Conservation (phyloP, 2,113 vertebrate species). For the Hemicordylus capensis region DNA sequence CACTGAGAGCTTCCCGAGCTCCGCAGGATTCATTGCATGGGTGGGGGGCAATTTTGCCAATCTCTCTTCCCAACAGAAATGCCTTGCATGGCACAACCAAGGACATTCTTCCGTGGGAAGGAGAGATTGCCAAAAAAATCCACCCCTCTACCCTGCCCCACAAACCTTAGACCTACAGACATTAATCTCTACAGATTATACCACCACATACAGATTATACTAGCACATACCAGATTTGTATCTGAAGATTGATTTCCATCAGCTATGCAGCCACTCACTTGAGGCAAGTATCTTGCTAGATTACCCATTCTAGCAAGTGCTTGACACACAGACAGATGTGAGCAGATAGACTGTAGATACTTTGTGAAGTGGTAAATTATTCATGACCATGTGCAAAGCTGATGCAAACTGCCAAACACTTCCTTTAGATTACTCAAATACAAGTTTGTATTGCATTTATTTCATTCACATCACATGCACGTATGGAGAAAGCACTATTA, state of each 20-base stretch:
- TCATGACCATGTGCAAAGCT: not conserved
- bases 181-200: not conserved
- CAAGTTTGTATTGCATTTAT: not conserved
- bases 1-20: too few species aligned
- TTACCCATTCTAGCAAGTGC: not conserved
- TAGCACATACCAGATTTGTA: not conserved
- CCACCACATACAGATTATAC: too few species aligned
- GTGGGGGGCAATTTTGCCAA: too few species aligned
- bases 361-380: not conserved
- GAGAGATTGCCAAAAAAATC: too few species aligned
- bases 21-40: too few species aligned
- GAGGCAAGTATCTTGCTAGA: not conserved
- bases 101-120: too few species aligned
- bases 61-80: too few species aligned
- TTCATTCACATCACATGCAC: not conserved
- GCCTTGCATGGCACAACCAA: too few species aligned
- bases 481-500: not conserved
- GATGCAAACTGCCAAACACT: not conserved
- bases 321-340: not conserved
- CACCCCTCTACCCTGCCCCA: too few species aligned
- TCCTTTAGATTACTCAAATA: not conserved
- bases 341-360: not conserved
- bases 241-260: not conserved
- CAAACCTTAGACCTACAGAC: not conserved
- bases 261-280: not conserved